Evolutionary conservation across 1,140 invertebrate genomes (phyloP), one percentile per base, ranked within the genome.

Genomic region (Drosophila persimilis): DNA sequence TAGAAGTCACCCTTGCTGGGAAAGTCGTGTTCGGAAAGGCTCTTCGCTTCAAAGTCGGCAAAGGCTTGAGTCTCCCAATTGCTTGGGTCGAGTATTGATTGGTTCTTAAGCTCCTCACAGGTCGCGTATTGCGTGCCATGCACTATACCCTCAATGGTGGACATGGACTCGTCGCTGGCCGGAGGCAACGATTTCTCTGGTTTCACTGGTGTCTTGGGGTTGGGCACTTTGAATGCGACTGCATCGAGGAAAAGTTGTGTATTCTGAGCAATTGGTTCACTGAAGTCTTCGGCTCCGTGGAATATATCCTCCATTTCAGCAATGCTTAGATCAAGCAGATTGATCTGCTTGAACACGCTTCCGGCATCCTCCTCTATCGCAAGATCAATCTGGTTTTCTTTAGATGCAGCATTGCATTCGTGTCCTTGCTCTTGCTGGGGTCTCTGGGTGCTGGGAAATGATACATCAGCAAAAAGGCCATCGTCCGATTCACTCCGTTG

Each of bases 1-100:
- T 95, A 97, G 91, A 96, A 97, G 26, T 92, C 71, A 2, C 92
- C 93, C 24, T 91, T 88, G 50, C 75, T 71, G 8, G 80, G 76
- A 78, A 91, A 91, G 6, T 9, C 55, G 20, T 77, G 57, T 7
- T 7, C n/a, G 2, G n/a, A 4, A 39, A 17, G 51, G 6, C 44
- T 43, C 9, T 50, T 64, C 20, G 43, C 43, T 6, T 85, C 59
- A 6, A 78, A 81, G 13, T 84, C 79, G 0, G 60, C 55, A 69
- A 91, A 90, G 13, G 62, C 75, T 39, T 91, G 89, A 0, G 79
- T 66, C 43, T 90, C 77, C 90, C 88, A 91, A 29, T 85, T 77
- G 2, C 72, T 26, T 0, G 75, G 55, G 29, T 77, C 65, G 1
- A 91, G 57, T 46, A 74, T 73, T 6, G 70, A 78, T 13, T 54